Percentiles rank a stretch among this genome's conserved stretches.
These are phyloP conservation scores for Tholera decimalis DNA, from an alignment of 2,888 invertebrate genomes.

Conservation along the genomic window DNA sequence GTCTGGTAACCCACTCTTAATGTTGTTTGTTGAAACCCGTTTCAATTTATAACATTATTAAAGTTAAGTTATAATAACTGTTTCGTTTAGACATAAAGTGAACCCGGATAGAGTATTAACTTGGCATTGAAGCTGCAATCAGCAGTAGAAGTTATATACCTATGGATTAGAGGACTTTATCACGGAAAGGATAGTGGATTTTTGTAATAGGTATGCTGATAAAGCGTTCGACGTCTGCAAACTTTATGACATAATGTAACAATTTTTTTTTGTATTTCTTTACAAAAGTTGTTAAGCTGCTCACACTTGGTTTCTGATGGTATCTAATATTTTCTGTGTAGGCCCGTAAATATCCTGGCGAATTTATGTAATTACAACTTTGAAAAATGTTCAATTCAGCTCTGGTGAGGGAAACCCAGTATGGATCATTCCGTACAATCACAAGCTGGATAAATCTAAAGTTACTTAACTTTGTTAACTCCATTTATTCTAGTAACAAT, in stretches of 20 bases:
- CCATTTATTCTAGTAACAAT: too few relatives aligned
- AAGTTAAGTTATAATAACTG: slow-evolving; percentile 53
- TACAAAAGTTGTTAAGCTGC: not conserved
- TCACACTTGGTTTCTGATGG: not conserved
- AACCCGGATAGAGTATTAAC: slow-evolving; percentile 30
- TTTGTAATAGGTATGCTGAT: not conserved
- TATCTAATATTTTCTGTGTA: not conserved
- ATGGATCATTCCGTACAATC: too few relatives aligned
- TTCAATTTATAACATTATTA: slow-evolving; percentile 59
- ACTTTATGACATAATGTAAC: not conserved
- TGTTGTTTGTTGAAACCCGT: slow-evolving; percentile 49
- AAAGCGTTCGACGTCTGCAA: not conserved
- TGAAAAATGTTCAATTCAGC: too few relatives aligned
- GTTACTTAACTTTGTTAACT: too few relatives aligned
- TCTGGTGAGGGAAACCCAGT: too few relatives aligned
- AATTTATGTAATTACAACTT: too few relatives aligned
- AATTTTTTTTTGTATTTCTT: not conserved
- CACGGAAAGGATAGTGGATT: not conserved
- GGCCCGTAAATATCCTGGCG: too few relatives aligned
- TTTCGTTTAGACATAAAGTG: slow-evolving; percentile 47
- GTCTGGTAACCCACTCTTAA: slow-evolving; percentile 17
- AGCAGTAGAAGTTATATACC: slow-evolving; percentile 11
- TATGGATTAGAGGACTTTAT: not conserved
- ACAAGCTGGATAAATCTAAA: too few relatives aligned
- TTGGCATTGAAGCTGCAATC: slow-evolving; percentile 31